A percentile compares a stretch with the other conserved stretches of the same genome.
Conservation (phyloP, 2,113 vertebrate species). For the Picathartes gymnocephalus region DNA sequence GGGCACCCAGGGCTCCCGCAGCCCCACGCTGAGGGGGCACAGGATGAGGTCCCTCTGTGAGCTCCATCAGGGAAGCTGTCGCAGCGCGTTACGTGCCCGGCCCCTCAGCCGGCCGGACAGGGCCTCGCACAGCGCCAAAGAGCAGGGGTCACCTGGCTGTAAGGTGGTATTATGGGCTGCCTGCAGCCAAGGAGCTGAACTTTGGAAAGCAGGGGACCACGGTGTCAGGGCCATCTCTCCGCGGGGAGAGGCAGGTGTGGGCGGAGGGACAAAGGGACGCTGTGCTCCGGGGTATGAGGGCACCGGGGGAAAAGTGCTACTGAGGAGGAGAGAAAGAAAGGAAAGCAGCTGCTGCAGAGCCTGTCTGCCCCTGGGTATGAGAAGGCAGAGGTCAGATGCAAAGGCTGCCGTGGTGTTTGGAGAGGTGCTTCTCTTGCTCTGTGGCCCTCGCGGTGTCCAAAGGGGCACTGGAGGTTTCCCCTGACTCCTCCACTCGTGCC, state of each 20-base stretch:
- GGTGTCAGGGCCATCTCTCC: not conserved
- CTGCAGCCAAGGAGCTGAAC: not conserved
- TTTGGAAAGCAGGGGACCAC: not conserved
- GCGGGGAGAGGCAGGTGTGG: not conserved
- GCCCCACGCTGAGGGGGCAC: not conserved
- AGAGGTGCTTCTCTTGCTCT: not conserved
- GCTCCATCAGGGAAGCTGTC: not conserved
- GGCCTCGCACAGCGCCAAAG: not conserved
- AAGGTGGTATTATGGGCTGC: not conserved
- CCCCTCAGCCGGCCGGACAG: not conserved
- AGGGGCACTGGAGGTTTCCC: not conserved
- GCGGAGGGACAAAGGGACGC: not conserved
- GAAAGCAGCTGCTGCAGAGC: not conserved
- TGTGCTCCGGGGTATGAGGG: not conserved
- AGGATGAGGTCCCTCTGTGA: accelerated
- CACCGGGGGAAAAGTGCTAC: accelerated
- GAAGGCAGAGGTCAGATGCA: not conserved
- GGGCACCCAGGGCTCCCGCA: not conserved
- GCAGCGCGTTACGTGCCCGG: not conserved
- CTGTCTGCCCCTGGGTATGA: not conserved
- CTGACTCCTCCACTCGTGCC: not conserved
- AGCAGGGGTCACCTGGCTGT: slow-evolving; percentile 38
- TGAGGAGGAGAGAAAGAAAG: not conserved
- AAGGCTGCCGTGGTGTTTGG: not conserved
- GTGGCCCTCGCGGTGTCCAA: accelerated